These are phyloP conservation scores for Orthosia gracilis DNA, from an alignment of 2,888 invertebrate genomes.

Conservation along the genomic window DNA sequence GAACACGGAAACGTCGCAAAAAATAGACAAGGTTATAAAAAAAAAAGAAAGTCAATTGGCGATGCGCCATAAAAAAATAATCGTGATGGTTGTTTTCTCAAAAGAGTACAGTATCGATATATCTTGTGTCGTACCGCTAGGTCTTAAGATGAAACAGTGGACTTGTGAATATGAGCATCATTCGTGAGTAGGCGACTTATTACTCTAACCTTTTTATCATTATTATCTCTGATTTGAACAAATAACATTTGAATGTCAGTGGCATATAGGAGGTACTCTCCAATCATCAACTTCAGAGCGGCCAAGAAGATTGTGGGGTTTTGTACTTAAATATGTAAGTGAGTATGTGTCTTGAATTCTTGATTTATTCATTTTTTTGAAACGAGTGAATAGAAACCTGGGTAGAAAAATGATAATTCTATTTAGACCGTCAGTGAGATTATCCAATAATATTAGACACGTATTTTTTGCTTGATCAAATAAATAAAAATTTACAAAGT, in stretches of 20 bases:
- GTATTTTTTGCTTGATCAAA: too few species aligned
- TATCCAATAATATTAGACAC: too few species aligned
- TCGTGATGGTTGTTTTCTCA: background rate
- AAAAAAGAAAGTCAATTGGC: constrained; percentile 21
- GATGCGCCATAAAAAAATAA: constrained; percentile 9
- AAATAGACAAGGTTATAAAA: constrained; percentile 24
- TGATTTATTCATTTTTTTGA: background rate
- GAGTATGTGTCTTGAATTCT: background rate
- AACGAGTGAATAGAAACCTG: too few species aligned
- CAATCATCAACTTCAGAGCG: too few species aligned
- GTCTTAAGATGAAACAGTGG: background rate
- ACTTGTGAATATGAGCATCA: constrained; percentile 16
- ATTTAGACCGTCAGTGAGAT: too few species aligned
- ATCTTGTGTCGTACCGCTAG: background rate
- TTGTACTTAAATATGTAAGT: background rate
- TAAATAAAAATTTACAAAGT: too few species aligned
- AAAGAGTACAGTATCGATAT: background rate
- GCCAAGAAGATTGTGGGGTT: too few species aligned
- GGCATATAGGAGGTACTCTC: background rate
- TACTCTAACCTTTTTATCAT: constrained; percentile 57
- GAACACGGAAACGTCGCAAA: constrained; percentile 17
- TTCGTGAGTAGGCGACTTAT: constrained; percentile 32
- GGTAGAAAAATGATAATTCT: too few species aligned
- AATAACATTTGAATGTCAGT: constrained; percentile 50
- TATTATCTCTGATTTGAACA: constrained; percentile 41